phyloP scores from a whole-genome alignment of 2,797 vertebrate species.

The Lutjanus argentimaculatus region DNA sequence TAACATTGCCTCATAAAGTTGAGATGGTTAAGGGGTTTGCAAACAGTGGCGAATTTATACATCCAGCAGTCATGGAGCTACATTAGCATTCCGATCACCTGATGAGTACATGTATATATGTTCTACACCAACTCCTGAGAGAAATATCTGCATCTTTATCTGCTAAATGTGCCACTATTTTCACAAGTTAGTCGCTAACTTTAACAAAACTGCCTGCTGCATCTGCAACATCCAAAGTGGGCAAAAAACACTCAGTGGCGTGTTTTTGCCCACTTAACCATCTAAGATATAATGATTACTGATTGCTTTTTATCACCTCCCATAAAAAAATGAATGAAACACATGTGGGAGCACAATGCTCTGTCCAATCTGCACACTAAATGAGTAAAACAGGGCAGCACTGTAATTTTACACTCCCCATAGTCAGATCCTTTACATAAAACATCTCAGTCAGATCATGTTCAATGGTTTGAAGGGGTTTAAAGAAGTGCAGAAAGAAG shows the following conservation, averaged over 20 bases:
- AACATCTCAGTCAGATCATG: constrained; percentile 9
- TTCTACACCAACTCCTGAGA: not conserved
- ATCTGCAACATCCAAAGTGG: not conserved
- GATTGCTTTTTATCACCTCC: constrained; percentile 13
- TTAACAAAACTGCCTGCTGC: not conserved
- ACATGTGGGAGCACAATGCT: constrained; percentile 1
- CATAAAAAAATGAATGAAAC: constrained; percentile 24
- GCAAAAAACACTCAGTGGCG: no score
- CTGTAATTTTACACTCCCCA: constrained; percentile 6
- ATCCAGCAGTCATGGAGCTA: not conserved
- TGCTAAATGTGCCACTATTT: not conserved
- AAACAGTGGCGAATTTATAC: not conserved
- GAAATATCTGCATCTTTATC: not conserved
- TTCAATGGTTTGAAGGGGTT: not conserved
- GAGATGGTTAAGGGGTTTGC: not conserved
- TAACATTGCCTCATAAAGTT: not conserved
- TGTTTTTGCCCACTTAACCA: not conserved
- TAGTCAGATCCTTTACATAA: not conserved
- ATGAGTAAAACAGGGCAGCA: not conserved
- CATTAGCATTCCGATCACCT: not conserved
- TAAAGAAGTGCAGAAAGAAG: not conserved
- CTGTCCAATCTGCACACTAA: constrained; percentile 37
- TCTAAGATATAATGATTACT: not conserved
- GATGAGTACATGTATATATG: no score
- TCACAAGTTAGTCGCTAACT: no score